phyloP scores from a whole-genome alignment of 2,113 vertebrate genomes.

The Istiophorus platypterus region DNA sequence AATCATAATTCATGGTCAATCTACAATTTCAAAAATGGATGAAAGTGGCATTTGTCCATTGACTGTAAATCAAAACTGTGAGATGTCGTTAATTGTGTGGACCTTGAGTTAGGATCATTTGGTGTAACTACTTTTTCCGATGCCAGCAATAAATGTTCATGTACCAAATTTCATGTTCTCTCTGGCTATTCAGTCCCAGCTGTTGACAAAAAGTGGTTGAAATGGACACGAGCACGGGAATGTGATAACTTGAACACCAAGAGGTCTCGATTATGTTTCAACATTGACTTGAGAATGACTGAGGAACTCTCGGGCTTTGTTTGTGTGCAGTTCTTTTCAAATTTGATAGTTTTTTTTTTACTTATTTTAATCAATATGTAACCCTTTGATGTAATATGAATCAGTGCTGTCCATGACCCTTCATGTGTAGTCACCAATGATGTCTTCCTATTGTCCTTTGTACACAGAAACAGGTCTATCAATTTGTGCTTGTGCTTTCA shows the following conservation, averaged over 20 bases:
- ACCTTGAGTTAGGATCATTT: background rate
- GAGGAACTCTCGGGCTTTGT: background rate
- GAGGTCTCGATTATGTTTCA: background rate
- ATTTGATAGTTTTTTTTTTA: background rate
- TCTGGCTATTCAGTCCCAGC: background rate
- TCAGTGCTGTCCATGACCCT: background rate
- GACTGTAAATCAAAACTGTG: background rate
- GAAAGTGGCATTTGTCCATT: background rate
- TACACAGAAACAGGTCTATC: conserved; percentile 22
- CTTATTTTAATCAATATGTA: conserved; percentile 42
- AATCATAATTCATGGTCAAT: no score
- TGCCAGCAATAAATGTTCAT: no score
- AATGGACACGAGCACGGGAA: background rate
- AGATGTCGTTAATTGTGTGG: background rate
- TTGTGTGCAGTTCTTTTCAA: background rate
- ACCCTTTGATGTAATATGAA: conserved; percentile 11
- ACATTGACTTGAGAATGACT: conserved; percentile 7
- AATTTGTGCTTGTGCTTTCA: conserved; percentile 17
- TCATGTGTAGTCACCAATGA: background rate
- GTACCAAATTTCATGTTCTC: no score
- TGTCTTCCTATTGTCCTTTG: background rate
- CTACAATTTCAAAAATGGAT: background rate
- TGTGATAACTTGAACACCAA: background rate
- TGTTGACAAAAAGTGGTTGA: conserved; percentile 35
- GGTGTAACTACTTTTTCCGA: background rate